These are phyloP conservation scores for Cyprinella venusta DNA, from an alignment of 2,797 vertebrate species.

Conservation along the genomic window DNA sequence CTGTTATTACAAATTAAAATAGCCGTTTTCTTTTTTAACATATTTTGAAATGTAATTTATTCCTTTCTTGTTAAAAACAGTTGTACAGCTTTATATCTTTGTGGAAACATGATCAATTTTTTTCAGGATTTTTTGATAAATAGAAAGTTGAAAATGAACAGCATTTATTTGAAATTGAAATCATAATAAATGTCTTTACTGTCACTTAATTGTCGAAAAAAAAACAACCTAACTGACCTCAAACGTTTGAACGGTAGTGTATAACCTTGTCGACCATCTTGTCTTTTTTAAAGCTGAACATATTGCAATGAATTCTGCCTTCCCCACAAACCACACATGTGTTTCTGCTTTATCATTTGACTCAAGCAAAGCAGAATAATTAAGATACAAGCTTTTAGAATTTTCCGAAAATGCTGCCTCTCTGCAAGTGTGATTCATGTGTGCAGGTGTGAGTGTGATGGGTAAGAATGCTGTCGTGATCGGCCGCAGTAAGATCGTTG, in stretches of 20 bases:
- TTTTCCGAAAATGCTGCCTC: neutral
- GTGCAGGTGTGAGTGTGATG: constrained; percentile 82
- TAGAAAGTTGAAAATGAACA: neutral
- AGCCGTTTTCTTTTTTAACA: neutral
- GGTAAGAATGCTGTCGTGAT: constrained; percentile 91
- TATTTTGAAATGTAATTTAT: neutral
- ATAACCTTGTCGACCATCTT: neutral
- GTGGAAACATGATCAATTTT: neutral
- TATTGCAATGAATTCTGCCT: neutral
- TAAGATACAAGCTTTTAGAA: neutral
- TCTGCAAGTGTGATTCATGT: constrained; percentile 18
- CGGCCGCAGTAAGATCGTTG: constrained; percentile 95
- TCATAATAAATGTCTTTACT: neutral
- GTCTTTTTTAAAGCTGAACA: neutral
- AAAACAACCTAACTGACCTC: neutral
- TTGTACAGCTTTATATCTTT: neutral
- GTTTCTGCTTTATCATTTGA: neutral
- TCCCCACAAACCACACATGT: neutral
- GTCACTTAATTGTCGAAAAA: too few species aligned
- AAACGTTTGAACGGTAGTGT: neutral
- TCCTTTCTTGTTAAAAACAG: neutral
- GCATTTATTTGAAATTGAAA: neutral
- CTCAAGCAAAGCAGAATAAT: neutral
- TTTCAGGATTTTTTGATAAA: neutral
- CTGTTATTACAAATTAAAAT: neutral